Conservation (phyloP, 2,888 invertebrate species). For the Yponomeuta malinellus region DNA sequence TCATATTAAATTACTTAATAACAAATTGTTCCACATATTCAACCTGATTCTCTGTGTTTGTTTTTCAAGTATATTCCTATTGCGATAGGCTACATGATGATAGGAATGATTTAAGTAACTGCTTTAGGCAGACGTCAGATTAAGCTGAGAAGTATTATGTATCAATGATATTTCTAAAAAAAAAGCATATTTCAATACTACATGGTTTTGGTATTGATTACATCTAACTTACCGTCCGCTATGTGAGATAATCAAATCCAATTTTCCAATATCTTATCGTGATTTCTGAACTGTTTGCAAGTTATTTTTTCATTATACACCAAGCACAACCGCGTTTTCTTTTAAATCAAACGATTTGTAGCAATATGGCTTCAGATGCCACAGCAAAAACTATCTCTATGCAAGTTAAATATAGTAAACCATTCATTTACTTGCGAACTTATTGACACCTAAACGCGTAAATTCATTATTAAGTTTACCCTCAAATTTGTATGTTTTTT, state of each 20-base stretch:
- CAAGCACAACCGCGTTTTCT: constrained; percentile 4
- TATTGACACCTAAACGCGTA: no score
- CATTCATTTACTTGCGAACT: no score
- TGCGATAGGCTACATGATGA: no score
- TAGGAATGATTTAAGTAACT: no score
- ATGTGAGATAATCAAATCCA: constrained; percentile 44
- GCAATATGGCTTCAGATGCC: constrained; percentile 2
- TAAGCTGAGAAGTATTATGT: background rate
- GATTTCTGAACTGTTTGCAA: background rate
- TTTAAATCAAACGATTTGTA: background rate
- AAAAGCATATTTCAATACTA: constrained; percentile 63
- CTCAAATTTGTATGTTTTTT: no score
- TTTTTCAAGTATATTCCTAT: no score
- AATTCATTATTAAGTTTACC: no score
- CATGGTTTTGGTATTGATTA: constrained; percentile 44
- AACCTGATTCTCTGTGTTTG: no score
- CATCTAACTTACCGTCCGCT: constrained; percentile 66
- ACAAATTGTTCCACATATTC: no score
- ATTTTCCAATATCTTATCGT: constrained; percentile 45
- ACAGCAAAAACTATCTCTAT: background rate
- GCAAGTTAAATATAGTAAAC: background rate
- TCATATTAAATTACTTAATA: no score
- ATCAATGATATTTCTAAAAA: constrained; percentile 64
- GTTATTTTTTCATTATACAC: constrained; percentile 6
- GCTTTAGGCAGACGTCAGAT: no score